Percentiles rank a stretch among this genome's conserved stretches.
phyloP scores from a whole-genome alignment of 2,113 vertebrate species.

The Megaceryle torquata region DNA sequence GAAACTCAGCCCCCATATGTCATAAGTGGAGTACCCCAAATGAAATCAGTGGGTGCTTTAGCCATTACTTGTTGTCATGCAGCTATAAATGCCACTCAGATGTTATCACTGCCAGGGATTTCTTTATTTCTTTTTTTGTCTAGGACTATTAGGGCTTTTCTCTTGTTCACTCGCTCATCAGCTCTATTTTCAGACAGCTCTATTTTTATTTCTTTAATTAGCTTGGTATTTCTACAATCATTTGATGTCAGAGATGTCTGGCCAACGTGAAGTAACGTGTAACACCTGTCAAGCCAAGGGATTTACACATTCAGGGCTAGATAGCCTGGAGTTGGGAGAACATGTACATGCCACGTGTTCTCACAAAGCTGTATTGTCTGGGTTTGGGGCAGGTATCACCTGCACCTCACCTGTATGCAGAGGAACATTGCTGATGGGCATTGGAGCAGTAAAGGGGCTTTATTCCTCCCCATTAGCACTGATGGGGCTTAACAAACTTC shows the following conservation, averaged over 20 bases:
- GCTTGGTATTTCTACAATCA: neutral
- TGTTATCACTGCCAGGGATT: neutral
- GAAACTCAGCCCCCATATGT: neutral
- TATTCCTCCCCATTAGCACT: neutral
- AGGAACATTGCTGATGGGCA: neutral
- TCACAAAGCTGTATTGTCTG: neutral
- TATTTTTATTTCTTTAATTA: neutral
- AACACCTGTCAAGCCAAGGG: neutral
- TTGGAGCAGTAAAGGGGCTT: neutral
- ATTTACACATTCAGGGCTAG: neutral
- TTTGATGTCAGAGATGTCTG: neutral
- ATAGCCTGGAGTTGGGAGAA: neutral
- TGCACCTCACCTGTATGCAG: neutral
- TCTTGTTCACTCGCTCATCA: neutral
- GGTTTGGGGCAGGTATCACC: neutral
- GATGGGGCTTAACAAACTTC: neutral
- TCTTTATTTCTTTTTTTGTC: neutral
- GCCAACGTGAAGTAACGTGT: neutral
- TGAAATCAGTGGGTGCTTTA: neutral
- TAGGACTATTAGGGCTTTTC: neutral
- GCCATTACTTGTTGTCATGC: neutral
- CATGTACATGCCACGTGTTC: rapidly evolving
- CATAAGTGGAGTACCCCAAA: neutral
- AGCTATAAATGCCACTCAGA: neutral
- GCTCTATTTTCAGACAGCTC: neutral